Base-by-base conservation (phyloP, 2,888 invertebrate genomes). In the Agrotis puta region DNA sequence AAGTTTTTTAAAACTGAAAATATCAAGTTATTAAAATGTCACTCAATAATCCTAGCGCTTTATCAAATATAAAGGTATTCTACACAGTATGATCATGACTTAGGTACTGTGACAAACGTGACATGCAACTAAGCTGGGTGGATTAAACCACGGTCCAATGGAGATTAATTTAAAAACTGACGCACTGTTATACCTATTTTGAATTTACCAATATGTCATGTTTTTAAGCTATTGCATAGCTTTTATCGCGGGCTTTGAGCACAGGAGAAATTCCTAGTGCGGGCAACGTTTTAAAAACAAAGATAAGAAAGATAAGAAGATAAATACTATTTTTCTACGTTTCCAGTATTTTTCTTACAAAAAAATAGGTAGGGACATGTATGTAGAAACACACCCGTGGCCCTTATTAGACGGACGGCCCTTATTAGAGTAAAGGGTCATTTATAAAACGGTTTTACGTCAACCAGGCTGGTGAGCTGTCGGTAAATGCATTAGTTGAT, bases 401-500 rank as follows among this genome's bases (percentile, higher is more conserved):
- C 14, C 45, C 71, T 80, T 76, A 79, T 79, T 73, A 81, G 50
- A 54, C 63, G 43, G 7, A 39, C 54, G 27, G 39, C 22, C 70
- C 70, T 69, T 82, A 71, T 74, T 69, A 70, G 27, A 73, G 72
- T 66, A 74, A 81, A 85, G 82, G 76, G 77, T 83, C 70, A 70
- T 78, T 82, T 82, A 65, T 81, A 62, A 62, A 76, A 70, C 59
- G 77, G 78, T 69, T 77, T 77, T 74, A 73, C 84, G 85, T 85
- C 85, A 85, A 78, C 58, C 63, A 24, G 51, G 20, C 64, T 50
- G 64, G 57, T 65, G 59, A 78, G 71, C 77, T 77, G 84, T 82
- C 64, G 70, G 80, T 80, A 62, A 82, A 78, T 64, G 70, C 85
- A 85, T 85, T 85, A 85, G 85, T 81, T 84, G 85, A 85, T 85